Evolutionary conservation across 2,888 invertebrate species (phyloP), one percentile per base, ranked within the genome.

Genomic region (Drosophila robusta): DNA sequence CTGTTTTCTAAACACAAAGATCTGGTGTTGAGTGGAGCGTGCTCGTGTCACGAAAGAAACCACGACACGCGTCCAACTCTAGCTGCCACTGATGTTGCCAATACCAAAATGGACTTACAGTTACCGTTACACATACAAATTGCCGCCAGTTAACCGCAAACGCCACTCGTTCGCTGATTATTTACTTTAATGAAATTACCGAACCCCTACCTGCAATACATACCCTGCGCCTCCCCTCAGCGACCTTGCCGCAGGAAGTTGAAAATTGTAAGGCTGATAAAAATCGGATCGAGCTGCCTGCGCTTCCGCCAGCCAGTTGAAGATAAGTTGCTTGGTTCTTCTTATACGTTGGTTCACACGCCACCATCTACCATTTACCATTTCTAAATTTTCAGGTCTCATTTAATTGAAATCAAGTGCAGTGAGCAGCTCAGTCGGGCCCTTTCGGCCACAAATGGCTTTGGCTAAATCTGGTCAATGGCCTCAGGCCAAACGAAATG

Each of bases 181-280:
- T 88, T 86, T 88, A 80, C 69, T 88, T 83, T 72, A 81, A 74
- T 87, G 78, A 83, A 83, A 86, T 89, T 89, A 75, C 74, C 74
- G 44, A 44, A 34, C 14, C 34, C 29, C 42, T 41, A 9, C 7
- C 14, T 34, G 12, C 1, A 63, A 47, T 14, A 2, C 50, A 34
- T 7, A 12, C 34, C 34, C 32, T 12, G 24, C 47, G 14, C 12
- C 22, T 9, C 65, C 1, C 16, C 45, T 8, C 16, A 4, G 14
- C 84, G 80, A 83, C 81, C 84, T 83, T 83, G 87, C 68, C 80
- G 71, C 83, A 84, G 83, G 83, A 89, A 84, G 87, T 84, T 52
- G 72, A 49, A 68, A 65, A 80, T 87, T 67, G 80, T 57, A 66
- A 47, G 29, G 58, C 84, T 80, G 89, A 83, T 84, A 89, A 83